Percentiles rank a stretch among this genome's conserved stretches.
These are phyloP conservation scores for Orgyia antiqua DNA, from an alignment of 2,888 invertebrate species.

Conservation along the genomic window DNA sequence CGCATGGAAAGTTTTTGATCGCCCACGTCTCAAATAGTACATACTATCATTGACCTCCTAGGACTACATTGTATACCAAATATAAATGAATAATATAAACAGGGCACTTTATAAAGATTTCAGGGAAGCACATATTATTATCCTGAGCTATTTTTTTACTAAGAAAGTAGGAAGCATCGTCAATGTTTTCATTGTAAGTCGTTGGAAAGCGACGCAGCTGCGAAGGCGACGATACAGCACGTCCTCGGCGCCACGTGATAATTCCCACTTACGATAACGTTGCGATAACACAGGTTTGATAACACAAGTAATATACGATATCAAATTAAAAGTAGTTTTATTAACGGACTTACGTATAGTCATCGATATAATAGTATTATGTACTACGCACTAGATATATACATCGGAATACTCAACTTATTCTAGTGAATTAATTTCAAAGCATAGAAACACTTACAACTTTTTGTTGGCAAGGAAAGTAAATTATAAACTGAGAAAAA, in stretches of 20 bases:
- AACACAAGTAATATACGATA: neutral
- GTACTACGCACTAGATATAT: too few species aligned
- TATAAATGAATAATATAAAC: neutral
- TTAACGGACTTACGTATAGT: too few species aligned
- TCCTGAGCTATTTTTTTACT: slow-evolving; percentile 1
- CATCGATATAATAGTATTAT: too few species aligned
- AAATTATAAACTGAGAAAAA: too few species aligned
- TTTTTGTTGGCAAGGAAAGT: too few species aligned
- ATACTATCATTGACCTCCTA: too few species aligned
- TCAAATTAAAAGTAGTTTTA: slow-evolving; percentile 1
- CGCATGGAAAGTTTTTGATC: too few species aligned
- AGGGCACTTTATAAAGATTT: neutral
- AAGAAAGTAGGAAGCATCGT: slow-evolving; percentile 12
- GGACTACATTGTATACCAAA: neutral
- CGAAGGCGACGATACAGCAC: slow-evolving; percentile 29
- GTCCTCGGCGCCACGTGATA: slow-evolving; percentile 15
- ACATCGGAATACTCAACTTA: too few species aligned
- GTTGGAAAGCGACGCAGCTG: slow-evolving; percentile 17
- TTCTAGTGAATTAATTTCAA: too few species aligned
- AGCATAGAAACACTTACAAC: too few species aligned
- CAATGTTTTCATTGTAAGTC: slow-evolving; percentile 9
- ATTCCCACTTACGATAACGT: slow-evolving; percentile 15
- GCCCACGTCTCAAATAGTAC: too few species aligned
- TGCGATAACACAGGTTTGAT: slow-evolving; percentile 5
- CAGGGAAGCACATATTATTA: neutral